Conservation (phyloP, 2,113 vertebrate genomes). For the Actenoides lindsayi region DNA sequence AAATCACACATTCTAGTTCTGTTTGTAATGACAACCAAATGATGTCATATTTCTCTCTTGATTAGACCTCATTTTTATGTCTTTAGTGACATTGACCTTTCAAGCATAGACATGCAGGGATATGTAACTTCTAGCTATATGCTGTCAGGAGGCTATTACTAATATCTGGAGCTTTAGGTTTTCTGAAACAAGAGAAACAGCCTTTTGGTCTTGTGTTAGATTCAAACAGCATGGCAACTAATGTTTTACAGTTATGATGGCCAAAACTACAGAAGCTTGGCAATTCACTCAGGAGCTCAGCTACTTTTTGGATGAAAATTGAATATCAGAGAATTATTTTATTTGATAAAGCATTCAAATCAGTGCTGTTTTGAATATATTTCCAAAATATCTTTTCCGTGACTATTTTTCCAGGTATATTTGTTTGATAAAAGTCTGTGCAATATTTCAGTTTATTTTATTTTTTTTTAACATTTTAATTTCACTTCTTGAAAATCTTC, state of each 20-base stretch:
- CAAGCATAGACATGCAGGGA: background rate
- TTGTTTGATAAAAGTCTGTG: constrained; percentile 60
- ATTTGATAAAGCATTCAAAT: constrained; percentile 53
- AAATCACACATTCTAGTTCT: background rate
- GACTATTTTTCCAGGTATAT: constrained; percentile 47
- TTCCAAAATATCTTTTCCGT: constrained; percentile 61
- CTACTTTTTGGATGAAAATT: constrained; percentile 41
- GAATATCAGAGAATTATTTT: constrained; percentile 50
- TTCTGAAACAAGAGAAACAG: constrained; percentile 23
- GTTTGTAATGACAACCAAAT: constrained; percentile 12
- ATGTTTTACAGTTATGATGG: constrained; percentile 14
- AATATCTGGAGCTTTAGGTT: constrained; percentile 7
- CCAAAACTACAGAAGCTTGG: constrained; percentile 47
- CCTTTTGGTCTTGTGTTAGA: constrained; percentile 36
- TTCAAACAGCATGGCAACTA: constrained; percentile 27
- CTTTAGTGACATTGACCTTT: constrained; percentile 6
- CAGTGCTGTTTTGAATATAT: constrained; percentile 53
- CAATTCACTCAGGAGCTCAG: constrained; percentile 28
- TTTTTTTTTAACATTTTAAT: constrained; percentile 56
- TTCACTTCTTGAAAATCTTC: constrained; percentile 62
- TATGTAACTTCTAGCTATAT: background rate
- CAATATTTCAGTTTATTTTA: constrained; percentile 52
- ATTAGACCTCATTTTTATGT: background rate
- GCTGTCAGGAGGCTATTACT: constrained; percentile 14
- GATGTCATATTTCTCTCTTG: constrained; percentile 28